Conservation (phyloP, 2,888 invertebrate genomes). For the Amiota mariae region DNA sequence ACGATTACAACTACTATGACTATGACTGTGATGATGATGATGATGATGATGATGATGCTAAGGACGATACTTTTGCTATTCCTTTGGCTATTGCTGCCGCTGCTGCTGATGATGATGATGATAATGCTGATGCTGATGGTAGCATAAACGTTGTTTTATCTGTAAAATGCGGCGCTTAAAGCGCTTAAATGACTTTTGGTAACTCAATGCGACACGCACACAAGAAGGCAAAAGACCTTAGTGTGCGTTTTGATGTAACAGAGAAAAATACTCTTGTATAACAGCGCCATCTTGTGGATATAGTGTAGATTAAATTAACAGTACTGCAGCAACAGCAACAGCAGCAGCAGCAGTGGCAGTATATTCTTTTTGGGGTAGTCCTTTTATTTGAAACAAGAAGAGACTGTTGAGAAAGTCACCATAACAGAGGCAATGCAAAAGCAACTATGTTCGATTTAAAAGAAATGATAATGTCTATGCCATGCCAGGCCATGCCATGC, state of each 20-base stretch:
- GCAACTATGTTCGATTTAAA: background rate
- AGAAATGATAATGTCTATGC: too few species aligned
- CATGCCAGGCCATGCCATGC: too few species aligned
- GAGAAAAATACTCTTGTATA: background rate
- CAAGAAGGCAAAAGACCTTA: constrained; percentile 27
- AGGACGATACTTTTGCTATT: constrained; percentile 37
- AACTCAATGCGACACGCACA: constrained; percentile 52
- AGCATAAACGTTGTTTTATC: constrained; percentile 5
- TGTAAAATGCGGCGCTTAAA: constrained; percentile 37
- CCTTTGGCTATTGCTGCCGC: constrained; percentile 25
- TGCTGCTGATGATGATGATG: constrained; percentile 15
- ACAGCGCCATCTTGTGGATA: constrained; percentile 70
- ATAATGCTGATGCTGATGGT: background rate
- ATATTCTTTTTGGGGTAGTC: constrained; percentile 10
- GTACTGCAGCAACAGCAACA: constrained; percentile 45
- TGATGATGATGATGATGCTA: constrained; percentile 34
- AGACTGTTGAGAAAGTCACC: constrained; percentile 59
- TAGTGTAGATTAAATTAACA: constrained; percentile 69
- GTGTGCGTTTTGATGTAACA: background rate
- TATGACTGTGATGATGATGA: too few species aligned
- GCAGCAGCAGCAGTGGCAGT: constrained; percentile 29
- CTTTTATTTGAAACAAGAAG: constrained; percentile 9
- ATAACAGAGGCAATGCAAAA: constrained; percentile 41
- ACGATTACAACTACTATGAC: constrained; percentile 40
- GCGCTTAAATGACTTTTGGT: constrained; percentile 51